Evolutionary conservation across 2,888 invertebrate genomes (phyloP), one percentile per base, ranked within the genome.

Genomic region (Anarsia innoxiella): DNA sequence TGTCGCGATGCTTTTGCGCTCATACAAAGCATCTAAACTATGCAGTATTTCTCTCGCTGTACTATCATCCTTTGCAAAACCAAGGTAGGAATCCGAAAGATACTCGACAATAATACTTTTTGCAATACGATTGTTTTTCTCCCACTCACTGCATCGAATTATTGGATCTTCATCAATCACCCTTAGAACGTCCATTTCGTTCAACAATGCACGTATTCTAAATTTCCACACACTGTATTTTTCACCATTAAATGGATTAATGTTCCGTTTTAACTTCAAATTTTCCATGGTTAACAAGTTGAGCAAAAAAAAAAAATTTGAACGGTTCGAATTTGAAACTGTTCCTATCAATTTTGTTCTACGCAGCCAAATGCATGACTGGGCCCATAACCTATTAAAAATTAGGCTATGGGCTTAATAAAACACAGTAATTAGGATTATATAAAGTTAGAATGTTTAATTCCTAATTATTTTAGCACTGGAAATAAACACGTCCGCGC

Each of bases 201-300:
- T 30, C 25, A 40, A 13, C 5, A 40, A 13, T 11, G 37, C 30
- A 31, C 26, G 25, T 25, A 41, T 34, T 1, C 41, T 15, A 33
- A 33, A 37, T 16, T 41, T 41, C 41, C 41, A 41, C 2, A 25
- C 29, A n/a, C n/a, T n/a, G n/a, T n/a, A n/a, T n/a, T n/a, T n/a
- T n/a, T n/a, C n/a, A n/a, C n/a, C n/a, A n/a, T 13, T 29, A 12
- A 29, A 11, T 5, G 11, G 13, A 3, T 12, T 5, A 31, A 16
- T 15, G 4, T 31, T 31, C n/a, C 10, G 2, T 31, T 31, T 31
- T n/a, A n/a, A n/a, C n/a, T n/a, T n/a, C n/a, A n/a, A n/a, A n/a
- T n/a, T n/a, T n/a, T n/a, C n/a, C n/a, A n/a, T n/a, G n/a, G n/a
- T n/a, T n/a, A n/a, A n/a, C n/a, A n/a, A n/a, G n/a, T n/a, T n/a